Base-by-base conservation (phyloP, 2,113 vertebrate species). In the Coreoperca whiteheadi region DNA sequence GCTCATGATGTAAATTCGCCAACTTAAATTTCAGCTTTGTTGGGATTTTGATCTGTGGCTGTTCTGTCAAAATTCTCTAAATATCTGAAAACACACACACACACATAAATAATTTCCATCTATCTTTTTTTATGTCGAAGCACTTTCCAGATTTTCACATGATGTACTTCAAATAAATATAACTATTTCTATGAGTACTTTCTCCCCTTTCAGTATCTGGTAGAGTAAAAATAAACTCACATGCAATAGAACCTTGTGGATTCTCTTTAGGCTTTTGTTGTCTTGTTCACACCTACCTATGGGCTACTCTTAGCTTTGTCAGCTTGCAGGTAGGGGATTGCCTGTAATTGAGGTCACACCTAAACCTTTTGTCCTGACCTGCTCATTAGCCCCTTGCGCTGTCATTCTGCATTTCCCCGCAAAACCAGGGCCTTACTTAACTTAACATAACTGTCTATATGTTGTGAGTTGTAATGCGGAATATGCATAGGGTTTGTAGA, bases 151-250 rank as follows among this genome's bases (percentile, higher is more conserved):
- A 46, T 32, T 46, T 76, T 32, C 64, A 28, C 46, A 43, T 14
- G 1, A 67, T 25, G 9, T 6, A 23, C 32, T 34, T 20, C 21
- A 67, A 80, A 61, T 54, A 28, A 34, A 34, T 25, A 4, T 2
- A 39, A 43, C 6, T 25, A 9, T 34, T 64, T 66, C 50, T 28
- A 39, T 5, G 16, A 71, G 32, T 32, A 57, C 77, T 73, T 77
- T 89, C 73, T 73, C 76, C 39, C 28, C 28, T 37, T 51, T 64
- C 25, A 0, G 0, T 72, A 68, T 84, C 34, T 0, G 59, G 28
- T 4, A 30, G 39, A 56, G 77, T 73, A 85, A 94, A 94, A 90
- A 90, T 88, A 93, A 94, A 96, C 95, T 87, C 93, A 96, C 95
- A 87, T 93, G 92, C 59, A 4, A 8, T 65, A 94, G 92, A 69